Conservation (phyloP, 2,888 invertebrate species). For the Aporophyla nigra region DNA sequence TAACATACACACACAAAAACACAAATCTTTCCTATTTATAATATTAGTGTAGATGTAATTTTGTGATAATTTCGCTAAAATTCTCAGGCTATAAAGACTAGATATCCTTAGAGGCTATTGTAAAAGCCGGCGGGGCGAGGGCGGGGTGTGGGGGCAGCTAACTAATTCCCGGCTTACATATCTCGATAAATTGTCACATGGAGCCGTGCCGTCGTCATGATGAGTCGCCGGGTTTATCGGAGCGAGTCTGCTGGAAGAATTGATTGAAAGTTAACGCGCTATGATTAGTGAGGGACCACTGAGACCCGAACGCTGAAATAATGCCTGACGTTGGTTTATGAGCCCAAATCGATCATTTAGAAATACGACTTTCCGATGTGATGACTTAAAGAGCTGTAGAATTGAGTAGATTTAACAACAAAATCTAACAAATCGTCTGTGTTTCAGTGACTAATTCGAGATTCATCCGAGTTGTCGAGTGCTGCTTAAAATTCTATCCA, state of each 20-base stretch:
- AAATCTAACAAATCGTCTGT: conserved; percentile 2
- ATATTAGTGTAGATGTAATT: too few species aligned
- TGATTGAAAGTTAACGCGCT: conserved; percentile 70
- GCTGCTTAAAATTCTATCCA: conserved; percentile 48
- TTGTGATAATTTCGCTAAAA: not conserved
- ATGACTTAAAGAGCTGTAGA: conserved; percentile 22
- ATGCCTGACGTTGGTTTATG: conserved; percentile 56
- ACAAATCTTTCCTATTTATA: too few species aligned
- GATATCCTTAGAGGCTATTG: conserved; percentile 29
- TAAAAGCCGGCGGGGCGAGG: conserved; percentile 23
- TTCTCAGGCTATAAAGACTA: conserved; percentile 2
- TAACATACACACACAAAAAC: too few species aligned
- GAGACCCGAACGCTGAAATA: conserved; percentile 35
- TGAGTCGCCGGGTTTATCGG: conserved; percentile 60
- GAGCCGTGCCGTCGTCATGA: conserved; percentile 55
- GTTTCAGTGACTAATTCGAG: not conserved
- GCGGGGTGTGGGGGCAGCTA: conserved; percentile 8
- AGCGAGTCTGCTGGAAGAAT: conserved; percentile 67
- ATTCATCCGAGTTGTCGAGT: conserved; percentile 1
- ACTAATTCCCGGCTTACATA: conserved; percentile 66
- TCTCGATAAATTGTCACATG: conserved; percentile 69
- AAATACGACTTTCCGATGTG: not conserved
- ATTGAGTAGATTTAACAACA: conserved; percentile 6
- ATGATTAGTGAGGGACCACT: conserved; percentile 54
- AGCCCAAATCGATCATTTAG: conserved; percentile 53